Evolutionary conservation across 2,888 invertebrate genomes (phyloP).

Genomic region (Chloroclysta siterata): DNA sequence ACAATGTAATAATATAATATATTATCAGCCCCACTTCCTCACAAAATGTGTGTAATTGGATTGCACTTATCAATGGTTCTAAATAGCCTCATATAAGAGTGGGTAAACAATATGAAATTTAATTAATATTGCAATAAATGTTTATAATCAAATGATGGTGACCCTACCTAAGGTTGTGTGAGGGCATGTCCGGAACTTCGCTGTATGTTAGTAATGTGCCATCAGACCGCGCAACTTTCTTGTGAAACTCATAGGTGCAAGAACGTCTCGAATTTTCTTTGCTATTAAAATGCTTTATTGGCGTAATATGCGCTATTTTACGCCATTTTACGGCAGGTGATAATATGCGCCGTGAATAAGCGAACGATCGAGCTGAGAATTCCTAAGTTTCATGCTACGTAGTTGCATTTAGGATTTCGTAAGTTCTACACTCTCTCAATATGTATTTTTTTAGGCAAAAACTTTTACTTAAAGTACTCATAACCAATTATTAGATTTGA

Average conservation of each 20-base stretch:
- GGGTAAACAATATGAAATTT: not conserved
- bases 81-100: too few species aligned
- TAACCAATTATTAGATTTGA: not conserved
- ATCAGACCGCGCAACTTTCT: conserved; percentile 60
- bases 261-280: conserved; percentile 56
- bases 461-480: not conserved
- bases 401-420: conserved; percentile 29
- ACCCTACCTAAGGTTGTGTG: conserved; percentile 46
- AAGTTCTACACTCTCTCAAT: conserved; percentile 21
- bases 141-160: conserved; percentile 22
- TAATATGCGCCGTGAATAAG: conserved; percentile 45
- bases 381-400: conserved; percentile 33
- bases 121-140: not conserved
- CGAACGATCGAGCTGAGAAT: conserved; percentile 40
- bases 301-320: conserved; percentile 57
- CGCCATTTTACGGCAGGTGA: conserved; percentile 49
- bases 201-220: conserved; percentile 44
- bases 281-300: conserved; percentile 63
- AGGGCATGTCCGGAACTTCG: conserved; percentile 62
- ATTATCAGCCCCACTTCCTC: too few species aligned
- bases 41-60: not conserved
- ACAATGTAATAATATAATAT: too few species aligned
- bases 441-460: not conserved
- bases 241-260: conserved; percentile 52
- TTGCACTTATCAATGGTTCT: not conserved